Conservation (phyloP, 2,797 vertebrate species). For the Enteromius afrohamiltoni region DNA sequence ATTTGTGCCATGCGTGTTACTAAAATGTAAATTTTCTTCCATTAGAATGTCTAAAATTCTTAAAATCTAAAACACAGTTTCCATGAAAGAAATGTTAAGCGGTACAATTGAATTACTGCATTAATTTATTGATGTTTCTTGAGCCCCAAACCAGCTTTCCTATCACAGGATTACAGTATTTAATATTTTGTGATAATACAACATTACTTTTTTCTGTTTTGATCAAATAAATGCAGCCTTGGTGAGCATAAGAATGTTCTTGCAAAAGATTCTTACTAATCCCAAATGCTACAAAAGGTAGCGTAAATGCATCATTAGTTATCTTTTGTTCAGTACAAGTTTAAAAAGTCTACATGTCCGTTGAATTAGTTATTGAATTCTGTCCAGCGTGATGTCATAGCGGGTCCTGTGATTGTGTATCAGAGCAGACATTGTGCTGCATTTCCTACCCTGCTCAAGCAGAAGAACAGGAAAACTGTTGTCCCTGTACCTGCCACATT, state of each 20-base stretch:
- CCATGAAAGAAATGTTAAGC: neutral
- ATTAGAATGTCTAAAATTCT: neutral
- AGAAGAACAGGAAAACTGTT: conserved; percentile 38
- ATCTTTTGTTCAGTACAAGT: neutral
- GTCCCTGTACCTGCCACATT: conserved; percentile 27
- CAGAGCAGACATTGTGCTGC: conserved; percentile 22
- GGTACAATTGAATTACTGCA: neutral
- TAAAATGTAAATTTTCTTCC: neutral
- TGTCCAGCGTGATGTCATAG: neutral
- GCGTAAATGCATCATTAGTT: neutral
- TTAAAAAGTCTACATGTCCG: neutral
- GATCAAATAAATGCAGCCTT: neutral
- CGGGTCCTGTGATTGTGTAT: conserved; percentile 5
- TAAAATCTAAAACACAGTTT: neutral
- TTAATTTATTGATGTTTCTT: neutral
- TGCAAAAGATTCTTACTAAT: neutral
- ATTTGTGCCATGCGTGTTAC: neutral
- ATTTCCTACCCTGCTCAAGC: conserved; percentile 30
- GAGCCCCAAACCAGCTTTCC: neutral
- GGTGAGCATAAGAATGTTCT: neutral
- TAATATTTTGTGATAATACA: neutral
- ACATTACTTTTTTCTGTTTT: neutral
- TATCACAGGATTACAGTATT: neutral
- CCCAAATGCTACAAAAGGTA: neutral
- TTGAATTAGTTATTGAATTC: neutral